These are phyloP conservation scores for Rhagium mordax DNA, from an alignment of 2,888 invertebrate species.

Conservation along the genomic window DNA sequence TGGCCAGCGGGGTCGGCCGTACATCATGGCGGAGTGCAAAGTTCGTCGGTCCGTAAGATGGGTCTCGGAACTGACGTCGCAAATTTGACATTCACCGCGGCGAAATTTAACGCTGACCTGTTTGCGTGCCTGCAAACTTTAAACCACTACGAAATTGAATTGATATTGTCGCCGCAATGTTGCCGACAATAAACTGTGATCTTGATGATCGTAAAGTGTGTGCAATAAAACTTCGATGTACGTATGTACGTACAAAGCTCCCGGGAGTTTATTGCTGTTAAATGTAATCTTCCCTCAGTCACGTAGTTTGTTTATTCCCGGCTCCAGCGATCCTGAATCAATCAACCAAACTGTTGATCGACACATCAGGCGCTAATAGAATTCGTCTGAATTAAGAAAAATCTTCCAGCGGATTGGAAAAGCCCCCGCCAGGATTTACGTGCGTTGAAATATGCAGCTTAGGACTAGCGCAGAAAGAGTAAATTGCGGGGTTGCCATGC, in stretches of 20 bases:
- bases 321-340: conserved; percentile 46
- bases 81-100: conserved; percentile 20
- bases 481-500: not conserved
- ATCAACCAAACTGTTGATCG: conserved; percentile 46
- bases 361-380: conserved; percentile 30
- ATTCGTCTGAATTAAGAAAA: conserved; percentile 10
- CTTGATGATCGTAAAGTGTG: conserved; percentile 68
- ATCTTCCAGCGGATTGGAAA: not conserved
- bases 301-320: conserved; percentile 57
- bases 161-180: conserved; percentile 63
- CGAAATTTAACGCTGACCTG: conserved; percentile 25
- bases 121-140: conserved; percentile 26
- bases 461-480: not conserved
- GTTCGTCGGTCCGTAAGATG: conserved; percentile 32
- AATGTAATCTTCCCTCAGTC: conserved; percentile 55
- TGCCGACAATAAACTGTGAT: conserved; percentile 64
- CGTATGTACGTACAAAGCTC: conserved; percentile 58
- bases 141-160: conserved; percentile 63
- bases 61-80: conserved; percentile 26
- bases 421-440: not conserved
- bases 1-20: conserved; percentile 33
- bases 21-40: conserved; percentile 31
- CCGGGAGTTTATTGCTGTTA: conserved; percentile 54
- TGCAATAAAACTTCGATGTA: conserved; percentile 63
- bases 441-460: not conserved